Evolutionary conservation across 2,113 vertebrate genomes (phyloP), one percentile per base, ranked within the genome.

Genomic region (Sardina pilchardus): DNA sequence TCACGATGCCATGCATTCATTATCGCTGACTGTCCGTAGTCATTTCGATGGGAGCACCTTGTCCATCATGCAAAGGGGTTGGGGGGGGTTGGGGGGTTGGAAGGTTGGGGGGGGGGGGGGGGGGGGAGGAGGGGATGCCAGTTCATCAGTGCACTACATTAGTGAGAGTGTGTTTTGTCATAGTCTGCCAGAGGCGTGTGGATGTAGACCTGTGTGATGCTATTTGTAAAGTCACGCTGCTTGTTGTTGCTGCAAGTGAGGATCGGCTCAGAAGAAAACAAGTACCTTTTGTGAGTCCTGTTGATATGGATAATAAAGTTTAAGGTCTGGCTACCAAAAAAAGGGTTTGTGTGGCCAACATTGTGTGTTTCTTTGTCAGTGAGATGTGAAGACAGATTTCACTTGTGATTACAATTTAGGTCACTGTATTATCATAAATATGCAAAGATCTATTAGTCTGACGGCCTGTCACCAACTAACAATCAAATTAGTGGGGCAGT

Each of bases 181-280:
- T 94, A 93, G 93, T 93, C 85, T 84, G 88, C 91, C 91, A 86
- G 86, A 86, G 85, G 81, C 45, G 82, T 88, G 78, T 83, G 63
- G 82, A 85, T 84, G 86, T 93, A 91, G 91, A 93, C 85, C 84
- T 91, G 88, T 90, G 82, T 90, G 87, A 90, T n/a, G 84, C 83
- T 81, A 83, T 90, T 86, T 86, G 82, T 89, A 80, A 86, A 87
- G 89, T 43, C 36, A 30, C 34, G 71, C 30, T 78, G 83, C 63
- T 89, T 56, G 85, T 91, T 89, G 43, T 92, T 90, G 81, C 89
- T 88, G 88, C 84, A 89, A 81, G 83, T 85, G 50, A 36, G 30
- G 30, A 78, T 42, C 39, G 39, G 39, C 39, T 42, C 39, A 16
- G 71, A 12, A 12, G 4, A 9, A 14, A 17, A 36, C 10, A 26